Percentiles rank a stretch among this genome's conserved stretches.
These are phyloP conservation scores for Orthosia gracilis DNA, from an alignment of 2,888 invertebrate genomes.

Conservation along the genomic window DNA sequence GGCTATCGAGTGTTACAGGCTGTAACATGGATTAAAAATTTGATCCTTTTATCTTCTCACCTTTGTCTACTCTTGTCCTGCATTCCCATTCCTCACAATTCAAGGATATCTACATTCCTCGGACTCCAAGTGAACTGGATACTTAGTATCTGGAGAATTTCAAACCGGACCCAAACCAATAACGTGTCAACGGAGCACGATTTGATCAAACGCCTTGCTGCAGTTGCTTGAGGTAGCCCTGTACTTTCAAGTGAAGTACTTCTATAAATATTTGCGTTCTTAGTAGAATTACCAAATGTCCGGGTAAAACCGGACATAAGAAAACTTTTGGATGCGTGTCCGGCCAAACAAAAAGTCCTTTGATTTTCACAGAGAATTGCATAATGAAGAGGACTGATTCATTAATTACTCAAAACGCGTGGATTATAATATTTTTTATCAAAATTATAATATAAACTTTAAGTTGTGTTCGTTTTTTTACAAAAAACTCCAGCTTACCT, in stretches of 20 bases:
- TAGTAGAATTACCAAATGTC: not conserved
- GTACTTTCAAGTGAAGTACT: not conserved
- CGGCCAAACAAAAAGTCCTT: not conserved
- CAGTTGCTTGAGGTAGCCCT: conserved; percentile 22
- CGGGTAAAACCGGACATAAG: not conserved
- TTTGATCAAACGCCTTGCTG: conserved; percentile 15
- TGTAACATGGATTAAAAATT: not conserved
- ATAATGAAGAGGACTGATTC: no score
- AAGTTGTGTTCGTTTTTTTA: no score
- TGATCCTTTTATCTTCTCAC: conserved; percentile 7
- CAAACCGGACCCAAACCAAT: conserved; percentile 44
- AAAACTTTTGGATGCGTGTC: not conserved
- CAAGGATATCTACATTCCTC: conserved; percentile 52
- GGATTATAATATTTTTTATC: no score
- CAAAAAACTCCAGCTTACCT: no score
- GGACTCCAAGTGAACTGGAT: conserved; percentile 25
- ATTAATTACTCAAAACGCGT: no score
- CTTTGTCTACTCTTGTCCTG: conserved; percentile 9
- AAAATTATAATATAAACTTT: no score
- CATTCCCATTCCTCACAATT: conserved; percentile 32
- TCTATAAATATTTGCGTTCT: conserved; percentile 28
- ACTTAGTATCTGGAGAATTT: conserved; percentile 42
- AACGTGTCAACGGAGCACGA: conserved; percentile 23
- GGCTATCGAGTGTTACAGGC: not conserved
- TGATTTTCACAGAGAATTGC: no score